Conservation (phyloP, 2,888 invertebrate genomes). For the Serripes groenlandicus region DNA sequence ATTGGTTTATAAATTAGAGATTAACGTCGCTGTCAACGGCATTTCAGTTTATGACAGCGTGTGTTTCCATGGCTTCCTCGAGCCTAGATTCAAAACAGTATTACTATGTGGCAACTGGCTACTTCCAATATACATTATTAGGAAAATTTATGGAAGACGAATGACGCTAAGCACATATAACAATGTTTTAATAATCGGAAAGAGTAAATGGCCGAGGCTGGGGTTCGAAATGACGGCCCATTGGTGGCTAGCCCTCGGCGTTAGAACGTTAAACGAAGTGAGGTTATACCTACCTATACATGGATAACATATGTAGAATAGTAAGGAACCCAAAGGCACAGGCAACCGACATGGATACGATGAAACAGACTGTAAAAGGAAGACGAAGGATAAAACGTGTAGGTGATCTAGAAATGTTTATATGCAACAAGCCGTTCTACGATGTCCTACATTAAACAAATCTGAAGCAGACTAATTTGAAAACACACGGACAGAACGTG, state of each 20-base stretch:
- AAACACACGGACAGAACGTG: too few species aligned
- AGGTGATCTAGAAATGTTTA: background rate
- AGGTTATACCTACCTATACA: constrained; percentile 64
- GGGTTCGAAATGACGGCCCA: background rate
- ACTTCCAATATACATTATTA: background rate
- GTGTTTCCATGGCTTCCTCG: background rate
- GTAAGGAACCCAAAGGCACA: constrained; percentile 48
- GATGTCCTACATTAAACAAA: too few species aligned
- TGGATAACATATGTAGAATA: constrained; percentile 67
- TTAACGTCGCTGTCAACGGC: background rate
- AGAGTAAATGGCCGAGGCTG: background rate
- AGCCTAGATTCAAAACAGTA: background rate
- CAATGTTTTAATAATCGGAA: background rate
- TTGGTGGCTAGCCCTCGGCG: background rate
- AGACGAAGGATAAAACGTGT: background rate
- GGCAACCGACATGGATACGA: constrained; percentile 48
- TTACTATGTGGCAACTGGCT: background rate
- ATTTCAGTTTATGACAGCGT: background rate
- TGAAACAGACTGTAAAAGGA: constrained; percentile 61
- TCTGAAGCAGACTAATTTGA: too few species aligned
- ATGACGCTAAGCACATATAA: background rate
- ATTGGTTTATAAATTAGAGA: too few species aligned
- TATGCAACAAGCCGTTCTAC: too few species aligned
- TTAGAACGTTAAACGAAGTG: background rate
- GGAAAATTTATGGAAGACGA: background rate